Percentiles rank a stretch among this genome's conserved stretches.
phyloP scores from a whole-genome alignment of 2,113 vertebrate species.

The Elaphurus davidianus region DNA sequence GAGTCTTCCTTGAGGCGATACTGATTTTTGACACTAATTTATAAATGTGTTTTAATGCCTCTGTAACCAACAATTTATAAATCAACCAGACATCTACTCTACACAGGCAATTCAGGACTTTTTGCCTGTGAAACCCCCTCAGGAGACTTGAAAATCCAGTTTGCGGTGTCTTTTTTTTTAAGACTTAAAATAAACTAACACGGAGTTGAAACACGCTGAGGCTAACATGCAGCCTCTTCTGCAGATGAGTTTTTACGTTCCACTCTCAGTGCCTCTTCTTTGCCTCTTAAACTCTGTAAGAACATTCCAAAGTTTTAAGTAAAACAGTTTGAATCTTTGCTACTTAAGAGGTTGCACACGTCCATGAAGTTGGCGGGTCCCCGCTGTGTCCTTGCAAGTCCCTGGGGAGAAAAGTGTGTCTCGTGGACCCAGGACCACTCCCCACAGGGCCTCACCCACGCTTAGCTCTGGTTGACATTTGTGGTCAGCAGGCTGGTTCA shows the following conservation, averaged over 20 bases:
- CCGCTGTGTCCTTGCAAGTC: rapidly evolving
- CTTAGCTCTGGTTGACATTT: rapidly evolving
- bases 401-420: background rate
- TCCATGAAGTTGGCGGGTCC: rapidly evolving
- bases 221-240: background rate
- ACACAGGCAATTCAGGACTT: background rate
- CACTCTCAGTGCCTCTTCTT: rapidly evolving
- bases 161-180: constrained; percentile 12
- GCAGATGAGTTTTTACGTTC: no score
- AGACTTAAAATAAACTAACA: background rate
- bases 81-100: background rate
- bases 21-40: background rate
- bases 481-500: background rate
- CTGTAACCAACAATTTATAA: background rate
- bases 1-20: background rate
- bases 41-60: background rate
- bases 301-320: background rate
- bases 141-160: constrained; percentile 64
- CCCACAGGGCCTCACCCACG: rapidly evolving
- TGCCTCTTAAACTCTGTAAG: no score
- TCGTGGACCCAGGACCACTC: rapidly evolving
- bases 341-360: rapidly evolving
- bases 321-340: background rate
- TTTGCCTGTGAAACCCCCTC: constrained; percentile 55
- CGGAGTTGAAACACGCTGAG: background rate